phyloP scores from a whole-genome alignment of 1,140 invertebrate species.

The Oncopeltus fasciatus region DNA sequence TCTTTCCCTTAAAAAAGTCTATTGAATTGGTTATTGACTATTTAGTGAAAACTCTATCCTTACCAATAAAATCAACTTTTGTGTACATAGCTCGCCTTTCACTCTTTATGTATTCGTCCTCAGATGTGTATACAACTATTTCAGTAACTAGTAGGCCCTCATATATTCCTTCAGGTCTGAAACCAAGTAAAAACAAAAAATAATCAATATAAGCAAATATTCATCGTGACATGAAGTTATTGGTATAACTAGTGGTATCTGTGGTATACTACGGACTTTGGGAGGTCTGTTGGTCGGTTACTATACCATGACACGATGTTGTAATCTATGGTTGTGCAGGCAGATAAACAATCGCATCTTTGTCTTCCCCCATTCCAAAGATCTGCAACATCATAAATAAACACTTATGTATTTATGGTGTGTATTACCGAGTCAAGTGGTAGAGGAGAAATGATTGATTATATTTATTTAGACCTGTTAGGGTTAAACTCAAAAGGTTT shows the following conservation, averaged over 20 bases:
- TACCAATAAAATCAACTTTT: background rate
- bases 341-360: background rate
- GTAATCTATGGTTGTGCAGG: background rate
- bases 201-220: background rate
- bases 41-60: no score
- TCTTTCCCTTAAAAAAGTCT: no score
- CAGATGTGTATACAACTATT: background rate
- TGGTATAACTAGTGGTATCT: background rate
- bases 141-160: background rate
- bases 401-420: no score
- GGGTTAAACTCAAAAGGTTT: background rate
- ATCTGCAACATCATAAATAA: background rate
- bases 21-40: no score
- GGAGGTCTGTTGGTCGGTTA: background rate
- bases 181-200: background rate
- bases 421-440: no score
- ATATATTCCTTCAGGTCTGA: background rate
- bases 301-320: background rate
- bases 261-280: background rate
- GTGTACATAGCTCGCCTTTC: background rate
- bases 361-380: background rate
- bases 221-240: background rate
- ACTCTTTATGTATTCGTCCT: background rate
- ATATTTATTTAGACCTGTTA: background rate
- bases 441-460: background rate